Percentiles rank a stretch among this genome's conserved stretches.
These are phyloP conservation scores for Petromus typicus DNA, from an alignment of 2,113 vertebrate species.

Conservation along the genomic window DNA sequence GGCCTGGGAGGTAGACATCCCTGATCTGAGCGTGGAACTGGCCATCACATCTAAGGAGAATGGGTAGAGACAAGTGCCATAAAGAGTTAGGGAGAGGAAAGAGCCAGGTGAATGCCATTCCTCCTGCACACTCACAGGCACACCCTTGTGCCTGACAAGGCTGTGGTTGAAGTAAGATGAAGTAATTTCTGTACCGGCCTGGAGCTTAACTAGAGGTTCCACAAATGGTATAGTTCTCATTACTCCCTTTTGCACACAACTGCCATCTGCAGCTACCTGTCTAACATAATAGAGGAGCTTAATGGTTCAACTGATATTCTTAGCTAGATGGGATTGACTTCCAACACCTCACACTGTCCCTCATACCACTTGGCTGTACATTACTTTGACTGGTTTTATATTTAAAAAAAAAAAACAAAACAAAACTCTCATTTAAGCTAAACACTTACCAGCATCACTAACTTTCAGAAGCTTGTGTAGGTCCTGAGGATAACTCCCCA, in stretches of 20 bases:
- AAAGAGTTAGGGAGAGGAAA: neutral
- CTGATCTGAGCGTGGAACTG: neutral
- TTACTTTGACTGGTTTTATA: constrained; percentile 19
- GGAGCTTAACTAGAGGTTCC: neutral
- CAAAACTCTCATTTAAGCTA: neutral
- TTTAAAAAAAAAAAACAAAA: neutral
- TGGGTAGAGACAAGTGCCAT: neutral
- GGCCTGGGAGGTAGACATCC: neutral
- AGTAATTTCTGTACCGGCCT: neutral
- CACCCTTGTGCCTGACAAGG: neutral
- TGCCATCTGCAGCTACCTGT: neutral
- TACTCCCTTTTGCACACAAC: neutral
- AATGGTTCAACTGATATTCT: neutral
- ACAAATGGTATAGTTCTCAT: neutral
- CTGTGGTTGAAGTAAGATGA: neutral
- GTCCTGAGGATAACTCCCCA: neutral
- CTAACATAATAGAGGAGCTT: neutral
- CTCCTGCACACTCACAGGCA: neutral
- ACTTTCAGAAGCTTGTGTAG: neutral
- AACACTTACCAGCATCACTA: constrained; percentile 3
- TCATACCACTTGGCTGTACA: neutral
- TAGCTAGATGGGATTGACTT: neutral
- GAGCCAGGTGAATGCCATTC: neutral
- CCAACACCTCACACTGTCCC: neutral
- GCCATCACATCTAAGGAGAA: neutral